A percentile compares a stretch with the other conserved stretches of the same genome.
These are phyloP conservation scores for Salvelinus alpinus DNA, from an alignment of 2,113 vertebrate genomes.

Conservation along the genomic window DNA sequence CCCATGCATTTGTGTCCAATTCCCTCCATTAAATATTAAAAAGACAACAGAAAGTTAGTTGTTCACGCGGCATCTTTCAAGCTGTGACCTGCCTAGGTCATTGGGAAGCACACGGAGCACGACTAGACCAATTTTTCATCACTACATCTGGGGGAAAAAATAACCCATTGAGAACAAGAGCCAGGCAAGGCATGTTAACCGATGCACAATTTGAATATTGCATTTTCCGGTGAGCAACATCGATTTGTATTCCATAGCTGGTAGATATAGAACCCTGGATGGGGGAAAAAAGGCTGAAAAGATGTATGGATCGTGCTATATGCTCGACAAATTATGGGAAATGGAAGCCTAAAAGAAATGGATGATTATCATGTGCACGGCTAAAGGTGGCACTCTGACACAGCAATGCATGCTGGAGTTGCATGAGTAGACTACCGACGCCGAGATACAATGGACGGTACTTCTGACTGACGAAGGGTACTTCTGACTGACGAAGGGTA, in stretches of 20 bases:
- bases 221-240: conserved; percentile 10
- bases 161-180: conserved; percentile 7
- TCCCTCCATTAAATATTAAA: conserved; percentile 39
- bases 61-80: conserved; percentile 1
- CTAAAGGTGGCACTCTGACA: too few relatives aligned
- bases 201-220: conserved; percentile 38
- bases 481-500: too few relatives aligned
- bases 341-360: not conserved
- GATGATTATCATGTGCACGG: not conserved
- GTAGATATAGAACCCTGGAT: too few relatives aligned
- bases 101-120: conserved; percentile 13
- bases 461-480: too few relatives aligned
- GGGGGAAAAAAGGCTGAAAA: not conserved
- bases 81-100: conserved; percentile 26
- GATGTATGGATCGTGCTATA: not conserved
- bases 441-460: too few relatives aligned
- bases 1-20: conserved; percentile 12
- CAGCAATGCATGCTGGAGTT: too few relatives aligned
- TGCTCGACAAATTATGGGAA: too few relatives aligned
- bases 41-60: conserved; percentile 27
- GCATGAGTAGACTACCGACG: too few relatives aligned
- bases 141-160: not conserved
- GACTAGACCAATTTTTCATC: conserved; percentile 15
- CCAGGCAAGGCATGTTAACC: conserved; percentile 15
- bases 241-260: not conserved